phyloP scores from a whole-genome alignment of 2,888 invertebrate genomes.

The Amphipyra tragopoginis region DNA sequence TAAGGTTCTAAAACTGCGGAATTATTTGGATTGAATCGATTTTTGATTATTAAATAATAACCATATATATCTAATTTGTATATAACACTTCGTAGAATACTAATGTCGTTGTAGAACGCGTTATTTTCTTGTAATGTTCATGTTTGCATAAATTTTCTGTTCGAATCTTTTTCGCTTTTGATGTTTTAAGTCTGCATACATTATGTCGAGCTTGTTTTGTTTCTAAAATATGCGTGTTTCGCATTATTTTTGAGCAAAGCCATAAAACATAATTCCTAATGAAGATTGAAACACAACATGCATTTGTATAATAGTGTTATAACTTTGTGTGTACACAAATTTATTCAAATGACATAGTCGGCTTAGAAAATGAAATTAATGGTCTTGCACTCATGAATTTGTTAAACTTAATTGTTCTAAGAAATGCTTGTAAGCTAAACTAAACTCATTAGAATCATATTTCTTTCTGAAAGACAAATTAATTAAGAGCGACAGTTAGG shows the following conservation, averaged over 20 bases:
- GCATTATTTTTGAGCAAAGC: conserved; percentile 47
- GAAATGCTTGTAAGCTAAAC: conserved; percentile 18
- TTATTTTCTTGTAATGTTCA: conserved; percentile 41
- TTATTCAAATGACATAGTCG: conserved; percentile 38
- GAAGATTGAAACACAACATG: conserved; percentile 49
- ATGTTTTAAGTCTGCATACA: conserved; percentile 53
- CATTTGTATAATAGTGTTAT: conserved; percentile 30
- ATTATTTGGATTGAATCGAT: conserved; percentile 34
- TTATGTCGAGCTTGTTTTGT: conserved; percentile 43
- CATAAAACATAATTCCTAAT: conserved; percentile 39
- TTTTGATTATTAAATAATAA: conserved; percentile 38
- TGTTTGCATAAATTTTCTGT: conserved; percentile 52
- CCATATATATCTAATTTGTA: conserved; percentile 32
- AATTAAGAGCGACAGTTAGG: not conserved
- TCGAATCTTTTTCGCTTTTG: conserved; percentile 29
- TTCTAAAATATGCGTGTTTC: conserved; percentile 47
- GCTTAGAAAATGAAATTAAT: conserved; percentile 30
- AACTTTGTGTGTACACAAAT: conserved; percentile 33
- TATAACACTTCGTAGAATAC: conserved; percentile 31
- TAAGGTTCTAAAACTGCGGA: conserved; percentile 23
- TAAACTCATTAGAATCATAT: conserved; percentile 11
- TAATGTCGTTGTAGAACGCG: conserved; percentile 45
- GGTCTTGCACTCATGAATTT: conserved; percentile 19
- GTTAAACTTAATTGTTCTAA: conserved; percentile 31
- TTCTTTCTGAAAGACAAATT: conserved; percentile 13